Evolutionary conservation across 35 echinoderm and acorn worm species (phyloP), one percentile per base, ranked within the genome.

Genomic region (Acanthaster planci): DNA sequence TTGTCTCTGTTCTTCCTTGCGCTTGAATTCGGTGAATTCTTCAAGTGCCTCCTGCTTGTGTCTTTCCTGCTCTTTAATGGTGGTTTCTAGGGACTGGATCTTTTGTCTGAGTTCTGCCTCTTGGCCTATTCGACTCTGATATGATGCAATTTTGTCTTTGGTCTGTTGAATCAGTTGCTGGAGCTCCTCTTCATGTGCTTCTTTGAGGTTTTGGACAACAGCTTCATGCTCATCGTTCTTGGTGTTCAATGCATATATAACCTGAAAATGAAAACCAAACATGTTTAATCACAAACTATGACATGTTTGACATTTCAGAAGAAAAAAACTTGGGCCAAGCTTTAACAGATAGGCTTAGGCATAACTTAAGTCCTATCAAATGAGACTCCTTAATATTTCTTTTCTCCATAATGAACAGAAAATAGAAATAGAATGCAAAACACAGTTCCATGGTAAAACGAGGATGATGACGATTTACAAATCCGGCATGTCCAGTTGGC

Each of bases 191-290:
- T 99, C 96, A 60, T 99, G 96, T n/a, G 85, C 75, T 23, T 91
- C 92, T 58, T 92, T 93, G 39, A 99, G 82, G 56, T 38, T 89
- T 51, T 99, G 85, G 37, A 99, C 60, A 38, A 84, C 77, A 52
- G 85, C 80, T 42, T 99, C 96, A 80, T 99, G 96, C 64, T 99
- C 96, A 92, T 99, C 96, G 79, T 99, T 99, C 75, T 99, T 99
- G 0, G 96, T 94, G 58, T 99, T 99, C 15, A 99, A 85, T 54
- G 96, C 92, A 89, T 99, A 99, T 27, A 99, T 99, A 26, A 99
- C 96, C 96, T 99, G 89, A 7, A 75, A 58, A 42, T 17, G 64
- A 64, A 82, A 17, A 67, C n/a, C n/a, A 31, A 37, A 21, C 55
- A 30, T 23, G 10, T 72, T 68, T 8, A 47, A 47, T 47, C 12